phyloP scores from a whole-genome alignment of 2,797 vertebrate species.

The Thunnus albacares region DNA sequence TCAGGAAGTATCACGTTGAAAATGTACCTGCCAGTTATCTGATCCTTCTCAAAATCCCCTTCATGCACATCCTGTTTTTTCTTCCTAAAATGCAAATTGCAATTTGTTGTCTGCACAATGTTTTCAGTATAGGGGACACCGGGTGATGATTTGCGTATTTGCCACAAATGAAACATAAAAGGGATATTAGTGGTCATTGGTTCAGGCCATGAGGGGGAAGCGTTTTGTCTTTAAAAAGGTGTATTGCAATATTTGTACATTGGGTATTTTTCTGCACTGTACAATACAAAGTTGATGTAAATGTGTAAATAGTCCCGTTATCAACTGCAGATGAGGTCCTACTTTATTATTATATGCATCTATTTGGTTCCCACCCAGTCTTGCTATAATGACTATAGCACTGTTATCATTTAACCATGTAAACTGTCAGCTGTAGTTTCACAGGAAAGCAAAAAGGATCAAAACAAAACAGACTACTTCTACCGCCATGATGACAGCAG shows the following conservation, averaged over 20 bases:
- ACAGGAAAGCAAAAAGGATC: conserved; percentile 35
- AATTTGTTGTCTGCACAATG: conserved; percentile 31
- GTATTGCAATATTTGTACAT: conserved; percentile 73
- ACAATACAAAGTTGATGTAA: conserved; percentile 50
- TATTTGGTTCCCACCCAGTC: conserved; percentile 39
- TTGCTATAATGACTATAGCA: conserved; percentile 45
- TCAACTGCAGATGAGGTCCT: conserved; percentile 39
- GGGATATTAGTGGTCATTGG: conserved; percentile 48
- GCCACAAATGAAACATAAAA: conserved; percentile 48
- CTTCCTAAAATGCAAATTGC: conserved; percentile 23
- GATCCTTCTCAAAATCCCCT: conserved; percentile 11
- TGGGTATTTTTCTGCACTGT: conserved; percentile 65
- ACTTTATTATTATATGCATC: conserved; percentile 27
- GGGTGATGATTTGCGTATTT: conserved; percentile 23
- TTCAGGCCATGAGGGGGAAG: conserved; percentile 20
- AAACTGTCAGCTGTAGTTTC: conserved; percentile 39
- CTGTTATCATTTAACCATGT: conserved; percentile 31
- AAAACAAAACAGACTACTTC: neutral
- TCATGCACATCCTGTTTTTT: conserved; percentile 4
- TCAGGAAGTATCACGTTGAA: conserved; percentile 38
- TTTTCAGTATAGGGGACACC: conserved; percentile 30
- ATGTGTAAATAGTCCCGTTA: conserved; percentile 47
- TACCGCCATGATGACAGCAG: neutral
- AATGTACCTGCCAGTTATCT: conserved; percentile 10
- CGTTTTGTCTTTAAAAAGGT: conserved; percentile 47